Evolutionary conservation across 2,113 vertebrate genomes (phyloP), one percentile per base, ranked within the genome.

Genomic region (Hippocampus mohnikei): DNA sequence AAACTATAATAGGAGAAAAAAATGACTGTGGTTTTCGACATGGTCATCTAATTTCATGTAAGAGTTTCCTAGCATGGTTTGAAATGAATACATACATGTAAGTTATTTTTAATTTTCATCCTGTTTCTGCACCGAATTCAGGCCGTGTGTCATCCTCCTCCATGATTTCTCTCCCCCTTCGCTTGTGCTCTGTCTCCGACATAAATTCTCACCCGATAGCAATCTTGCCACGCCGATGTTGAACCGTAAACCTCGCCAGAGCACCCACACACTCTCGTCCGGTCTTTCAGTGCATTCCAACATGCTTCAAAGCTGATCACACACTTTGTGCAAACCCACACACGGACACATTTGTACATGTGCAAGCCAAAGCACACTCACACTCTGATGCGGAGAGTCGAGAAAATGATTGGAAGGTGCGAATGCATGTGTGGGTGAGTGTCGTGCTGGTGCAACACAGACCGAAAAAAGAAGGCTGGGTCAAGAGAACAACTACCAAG

Each of bases 271-370:
- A 61, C 73, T 67, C 71, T 72, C 84, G 72, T 74, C 75, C 48
- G 68, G 72, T 74, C 74, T 84, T 90, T 87, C 81, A 83, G 70
- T 21, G 62, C 80, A 78, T 84, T 90, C 81, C 84, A 83, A 79
- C 77, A 73, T 76, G 79, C 74, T 77, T 81, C 66, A 64, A 2
- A 40, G 76, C 85, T 86, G 80, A 86, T 85, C 67, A 48, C 66
- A 61, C 62, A 42, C 56, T 60, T 37, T 72, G 40, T 40, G 66
- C 56, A 67, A 40, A 61, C 61, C 42, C 56, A 66, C 73, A 71
- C 53, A 56, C 63, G 61, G 55, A 63, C 61, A 25, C 70, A 15
- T 69, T 23, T 62, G 66, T 75, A 63, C 60, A 69, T 25, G 5
- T 13, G n/a, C 52, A 65, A 60, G 70, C 20, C 69, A 75, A 66